phyloP scores from a whole-genome alignment of 2,888 invertebrate genomes.

The Villa cingulata region DNA sequence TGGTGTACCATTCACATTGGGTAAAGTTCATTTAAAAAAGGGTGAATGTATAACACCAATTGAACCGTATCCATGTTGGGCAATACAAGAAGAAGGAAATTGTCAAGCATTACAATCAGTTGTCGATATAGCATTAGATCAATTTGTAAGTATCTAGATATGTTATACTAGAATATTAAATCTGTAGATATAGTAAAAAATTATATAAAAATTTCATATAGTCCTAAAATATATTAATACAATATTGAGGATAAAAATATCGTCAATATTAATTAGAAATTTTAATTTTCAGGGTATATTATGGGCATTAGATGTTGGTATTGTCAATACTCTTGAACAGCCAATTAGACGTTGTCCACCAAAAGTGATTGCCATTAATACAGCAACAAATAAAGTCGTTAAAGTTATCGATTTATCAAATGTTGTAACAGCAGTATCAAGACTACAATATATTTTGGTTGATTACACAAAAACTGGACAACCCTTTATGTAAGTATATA shows the following conservation, averaged over 20 bases:
- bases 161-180: neutral
- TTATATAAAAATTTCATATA: neutral
- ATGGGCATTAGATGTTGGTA: slow-evolving; percentile 51
- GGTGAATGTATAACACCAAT: slow-evolving; percentile 40
- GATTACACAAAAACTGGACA: slow-evolving; percentile 42
- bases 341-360: slow-evolving; percentile 51
- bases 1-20: slow-evolving; percentile 48
- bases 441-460: slow-evolving; percentile 44
- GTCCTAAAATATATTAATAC: neutral
- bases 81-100: slow-evolving; percentile 54
- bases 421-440: slow-evolving; percentile 39
- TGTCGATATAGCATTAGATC: slow-evolving; percentile 49
- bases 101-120: slow-evolving; percentile 56
- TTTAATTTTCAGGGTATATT: slow-evolving; percentile 35
- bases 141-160: slow-evolving; percentile 31
- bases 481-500: slow-evolving; percentile 32
- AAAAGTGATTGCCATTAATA: slow-evolving; percentile 45
- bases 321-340: slow-evolving; percentile 50
- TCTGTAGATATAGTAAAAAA: neutral
- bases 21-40: slow-evolving; percentile 39
- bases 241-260: no score
- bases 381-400: slow-evolving; percentile 43
- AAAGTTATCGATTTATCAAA: slow-evolving; percentile 43
- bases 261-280: no score
- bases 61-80: slow-evolving; percentile 53